Evolutionary conservation across 2,797 vertebrate genomes (phyloP).

Genomic region (Rallus crepitans): DNA sequence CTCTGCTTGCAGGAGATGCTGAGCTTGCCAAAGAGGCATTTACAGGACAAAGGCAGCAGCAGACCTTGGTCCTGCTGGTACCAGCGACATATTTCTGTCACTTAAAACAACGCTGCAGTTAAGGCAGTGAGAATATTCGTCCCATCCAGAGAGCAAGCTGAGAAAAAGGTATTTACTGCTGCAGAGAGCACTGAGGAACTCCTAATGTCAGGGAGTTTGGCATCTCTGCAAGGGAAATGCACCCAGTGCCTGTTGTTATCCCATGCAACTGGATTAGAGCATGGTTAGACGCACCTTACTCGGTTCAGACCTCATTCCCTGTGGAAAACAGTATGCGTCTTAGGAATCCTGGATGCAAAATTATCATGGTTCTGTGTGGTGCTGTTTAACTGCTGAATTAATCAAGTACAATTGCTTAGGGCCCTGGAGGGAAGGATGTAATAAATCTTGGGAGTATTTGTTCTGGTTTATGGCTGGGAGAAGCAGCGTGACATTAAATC

Average conservation of each 20-base stretch:
- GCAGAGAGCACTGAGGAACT: background rate
- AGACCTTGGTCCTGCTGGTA: background rate
- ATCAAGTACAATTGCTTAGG: slow-evolving; percentile 75
- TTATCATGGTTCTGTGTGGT: slow-evolving; percentile 52
- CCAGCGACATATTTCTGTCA: background rate
- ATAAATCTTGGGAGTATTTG: slow-evolving; percentile 80
- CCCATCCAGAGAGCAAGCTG: background rate
- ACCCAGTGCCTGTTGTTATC: background rate
- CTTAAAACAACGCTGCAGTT: background rate
- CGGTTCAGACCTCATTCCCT: slow-evolving; percentile 70
- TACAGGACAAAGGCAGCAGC: background rate
- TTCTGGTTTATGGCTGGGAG: slow-evolving; percentile 75
- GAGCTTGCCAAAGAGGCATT: background rate
- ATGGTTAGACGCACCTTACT: background rate
- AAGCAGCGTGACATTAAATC: slow-evolving; percentile 72
- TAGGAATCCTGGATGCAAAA: slow-evolving; percentile 64
- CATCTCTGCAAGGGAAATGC: background rate
- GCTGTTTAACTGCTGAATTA: slow-evolving; percentile 62
- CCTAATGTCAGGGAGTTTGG: background rate
- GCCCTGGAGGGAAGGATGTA: slow-evolving; percentile 73
- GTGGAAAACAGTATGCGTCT: slow-evolving; percentile 64
- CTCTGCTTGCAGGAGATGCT: background rate
- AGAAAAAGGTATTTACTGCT: background rate
- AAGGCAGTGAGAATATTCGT: background rate
- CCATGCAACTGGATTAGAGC: background rate